phyloP scores from a whole-genome alignment of 2,113 vertebrate species.

The Tupaia chinensis region DNA sequence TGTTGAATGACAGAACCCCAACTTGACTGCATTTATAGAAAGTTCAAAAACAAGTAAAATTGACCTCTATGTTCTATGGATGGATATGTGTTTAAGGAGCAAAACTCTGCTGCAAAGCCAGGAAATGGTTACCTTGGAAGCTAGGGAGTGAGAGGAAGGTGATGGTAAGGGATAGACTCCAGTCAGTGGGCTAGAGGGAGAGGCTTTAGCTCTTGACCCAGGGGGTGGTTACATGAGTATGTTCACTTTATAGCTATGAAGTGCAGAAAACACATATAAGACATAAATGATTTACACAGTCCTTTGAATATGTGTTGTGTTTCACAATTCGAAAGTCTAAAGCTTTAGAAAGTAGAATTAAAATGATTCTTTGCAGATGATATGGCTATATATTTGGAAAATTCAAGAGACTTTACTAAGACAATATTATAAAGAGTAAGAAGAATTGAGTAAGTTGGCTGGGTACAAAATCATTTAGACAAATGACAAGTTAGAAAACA shows the following conservation, averaged over 20 bases:
- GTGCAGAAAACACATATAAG: neutral
- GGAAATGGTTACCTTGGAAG: neutral
- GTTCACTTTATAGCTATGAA: neutral
- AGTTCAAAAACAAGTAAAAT: neutral
- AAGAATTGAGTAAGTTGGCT: neutral
- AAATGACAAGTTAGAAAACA: conserved; percentile 16
- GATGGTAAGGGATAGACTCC: neutral
- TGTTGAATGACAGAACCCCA: neutral
- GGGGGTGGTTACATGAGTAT: neutral
- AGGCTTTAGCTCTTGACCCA: neutral
- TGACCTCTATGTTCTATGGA: neutral
- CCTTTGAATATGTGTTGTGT: neutral
- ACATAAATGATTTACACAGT: neutral
- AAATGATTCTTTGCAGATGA: neutral
- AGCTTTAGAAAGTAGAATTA: neutral
- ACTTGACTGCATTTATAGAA: neutral
- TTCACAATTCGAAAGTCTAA: neutral
- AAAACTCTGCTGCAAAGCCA: neutral
- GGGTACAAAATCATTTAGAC: neutral
- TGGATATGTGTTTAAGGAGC: neutral
- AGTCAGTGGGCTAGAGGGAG: neutral
- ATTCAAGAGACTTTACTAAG: neutral
- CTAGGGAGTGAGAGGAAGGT: neutral
- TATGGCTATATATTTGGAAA: neutral
- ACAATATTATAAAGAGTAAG: conserved; percentile 7